A percentile compares a stretch with the other conserved stretches of the same genome.
These are phyloP conservation scores for Nomada hirtipes DNA, from an alignment of 2,888 invertebrate species.

Conservation along the genomic window DNA sequence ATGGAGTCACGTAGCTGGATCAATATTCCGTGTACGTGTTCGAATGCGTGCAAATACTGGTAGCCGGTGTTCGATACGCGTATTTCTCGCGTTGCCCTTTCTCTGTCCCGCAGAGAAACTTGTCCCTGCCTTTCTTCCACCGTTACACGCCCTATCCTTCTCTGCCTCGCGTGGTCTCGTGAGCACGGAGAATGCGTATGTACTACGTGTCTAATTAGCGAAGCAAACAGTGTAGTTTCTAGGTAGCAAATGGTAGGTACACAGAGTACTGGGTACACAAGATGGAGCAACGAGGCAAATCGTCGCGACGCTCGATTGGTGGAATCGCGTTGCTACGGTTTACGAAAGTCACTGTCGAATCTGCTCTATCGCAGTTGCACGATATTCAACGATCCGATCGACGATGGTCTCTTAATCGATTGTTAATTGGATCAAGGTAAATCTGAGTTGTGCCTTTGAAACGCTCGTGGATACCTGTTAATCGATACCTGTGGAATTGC, in stretches of 20 bases:
- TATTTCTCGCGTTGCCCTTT: constrained; percentile 48
- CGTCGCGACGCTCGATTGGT: constrained; percentile 28
- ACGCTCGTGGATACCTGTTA: constrained; percentile 4
- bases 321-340: neutral
- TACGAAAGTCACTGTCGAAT: constrained; percentile 36
- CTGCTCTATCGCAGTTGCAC: neutral
- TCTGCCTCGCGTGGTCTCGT: constrained; percentile 34
- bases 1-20: constrained; percentile 70
- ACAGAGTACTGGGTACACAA: constrained; percentile 44
- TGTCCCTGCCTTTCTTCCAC: neutral
- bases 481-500: constrained; percentile 7
- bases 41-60: constrained; percentile 53
- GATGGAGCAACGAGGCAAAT: constrained; percentile 31
- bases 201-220: constrained; percentile 80
- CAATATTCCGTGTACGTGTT: constrained; percentile 70
- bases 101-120: neutral
- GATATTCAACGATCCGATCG: constrained; percentile 27
- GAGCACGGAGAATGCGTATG: constrained; percentile 60
- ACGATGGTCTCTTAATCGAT: constrained; percentile 40
- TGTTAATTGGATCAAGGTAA: constrained; percentile 56
- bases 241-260: constrained; percentile 69
- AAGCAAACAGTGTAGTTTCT: constrained; percentile 80
- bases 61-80: constrained; percentile 47
- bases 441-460: constrained; percentile 8
- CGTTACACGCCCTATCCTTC: neutral